Evolutionary conservation across 2,888 invertebrate genomes (phyloP), one percentile per base, ranked within the genome.

Genomic region (Rhingia campestris): DNA sequence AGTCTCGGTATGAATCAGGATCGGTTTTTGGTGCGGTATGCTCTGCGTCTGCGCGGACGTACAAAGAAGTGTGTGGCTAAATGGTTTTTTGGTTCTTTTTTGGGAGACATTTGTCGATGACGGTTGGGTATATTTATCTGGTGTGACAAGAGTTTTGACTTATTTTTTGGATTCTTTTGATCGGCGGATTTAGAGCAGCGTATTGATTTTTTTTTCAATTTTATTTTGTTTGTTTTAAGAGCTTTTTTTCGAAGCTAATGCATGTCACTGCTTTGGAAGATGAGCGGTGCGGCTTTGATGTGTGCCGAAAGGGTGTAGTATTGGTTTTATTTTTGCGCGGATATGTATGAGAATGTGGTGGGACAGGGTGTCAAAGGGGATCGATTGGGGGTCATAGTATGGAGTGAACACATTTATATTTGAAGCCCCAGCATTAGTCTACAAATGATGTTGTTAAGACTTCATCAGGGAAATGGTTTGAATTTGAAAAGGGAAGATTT

Each of bases 51-150:
- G 39, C 33, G 53, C 35, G 64, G 64, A 82, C 66, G 43, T 64
- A 80, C 80, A 80, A 74, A 75, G 80, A 84, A 73, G 84, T 84
- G 84, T 84, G 84, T 84, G 84, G 84, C 84, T 84, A 84, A 84
- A 80, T 84, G 84, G 54, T 75, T 63, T 45, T 67, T 73, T 54
- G 61, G 58, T 73, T 47, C 37, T 67, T 75, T 53, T 59, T 43
- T 76, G 63, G n/a, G 54, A 30, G 32, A 12, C 53, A 37, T 67
- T 41, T 67, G 69, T 33, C 75, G 47, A 39, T 0, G 22, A 7
- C 14, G 47, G 33, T 22, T 7, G 35, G 56, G 53, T 47, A 53
- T 76, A 53, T 76, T 51, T 69, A 76, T 41, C 74, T 74, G 75
- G 66, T 54, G 80, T 12, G 66, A 79, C 73, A 73, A 51, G 73